These are phyloP conservation scores for Incurvaria masculella DNA, from an alignment of 2,888 invertebrate genomes.

Conservation along the genomic window DNA sequence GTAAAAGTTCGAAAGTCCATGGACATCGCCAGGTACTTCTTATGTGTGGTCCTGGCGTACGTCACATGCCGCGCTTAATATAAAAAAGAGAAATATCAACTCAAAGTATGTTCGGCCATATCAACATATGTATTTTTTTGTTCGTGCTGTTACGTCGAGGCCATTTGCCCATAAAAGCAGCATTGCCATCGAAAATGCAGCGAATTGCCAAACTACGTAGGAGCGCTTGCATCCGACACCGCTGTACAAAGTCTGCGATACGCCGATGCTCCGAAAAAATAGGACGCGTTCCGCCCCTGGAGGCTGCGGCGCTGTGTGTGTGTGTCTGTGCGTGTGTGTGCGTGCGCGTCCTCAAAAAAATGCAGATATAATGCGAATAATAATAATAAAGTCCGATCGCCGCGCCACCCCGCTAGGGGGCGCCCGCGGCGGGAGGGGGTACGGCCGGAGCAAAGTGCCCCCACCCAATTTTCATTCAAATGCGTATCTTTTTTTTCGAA, in stretches of 20 bases:
- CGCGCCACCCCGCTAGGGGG: constrained; percentile 23
- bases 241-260: constrained; percentile 14
- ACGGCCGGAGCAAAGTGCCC: constrained; percentile 17
- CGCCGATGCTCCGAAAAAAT: constrained; percentile 44
- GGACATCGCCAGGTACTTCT: no score
- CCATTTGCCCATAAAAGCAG: no score
- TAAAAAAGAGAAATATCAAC: no score
- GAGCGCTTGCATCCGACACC: no score
- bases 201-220: no score
- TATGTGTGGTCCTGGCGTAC: no score
- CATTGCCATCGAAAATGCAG: no score
- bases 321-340: not conserved
- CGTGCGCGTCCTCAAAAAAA: constrained; percentile 31
- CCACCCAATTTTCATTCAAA: constrained; percentile 55
- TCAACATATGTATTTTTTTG: no score
- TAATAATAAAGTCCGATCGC: constrained; percentile 54
- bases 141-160: no score
- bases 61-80: no score
- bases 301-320: not conserved
- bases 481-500: constrained; percentile 44
- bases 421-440: not conserved
- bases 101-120: no score
- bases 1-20: no score
- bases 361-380: constrained; percentile 56
- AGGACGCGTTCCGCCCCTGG: constrained; percentile 24